Evolutionary conservation across 2,797 vertebrate genomes (phyloP).

Genomic region (Phrynocephalus guinanensis): DNA sequence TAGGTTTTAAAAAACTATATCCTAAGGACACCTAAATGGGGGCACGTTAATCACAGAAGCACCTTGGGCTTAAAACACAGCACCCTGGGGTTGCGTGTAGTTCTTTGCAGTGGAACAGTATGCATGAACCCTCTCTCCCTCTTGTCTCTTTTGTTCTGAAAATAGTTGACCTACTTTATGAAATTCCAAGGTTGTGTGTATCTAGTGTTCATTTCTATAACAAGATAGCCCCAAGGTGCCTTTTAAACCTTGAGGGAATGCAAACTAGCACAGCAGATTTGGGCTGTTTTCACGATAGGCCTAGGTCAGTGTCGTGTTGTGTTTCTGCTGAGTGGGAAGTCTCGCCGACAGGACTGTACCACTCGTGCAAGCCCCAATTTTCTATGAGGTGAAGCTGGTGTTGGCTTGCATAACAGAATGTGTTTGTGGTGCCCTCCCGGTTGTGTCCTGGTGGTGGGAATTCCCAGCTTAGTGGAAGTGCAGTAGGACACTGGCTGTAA

Average conservation of each 20-base stretch:
- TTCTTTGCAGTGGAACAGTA: neutral
- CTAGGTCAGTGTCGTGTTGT: neutral
- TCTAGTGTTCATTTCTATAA: slow-evolving; percentile 53
- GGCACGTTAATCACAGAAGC: too few relatives aligned
- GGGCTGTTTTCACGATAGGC: slow-evolving; percentile 35
- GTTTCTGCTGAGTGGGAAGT: too few relatives aligned
- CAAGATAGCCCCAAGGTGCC: slow-evolving; percentile 37
- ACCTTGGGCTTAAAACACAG: neutral
- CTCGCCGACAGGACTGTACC: too few relatives aligned
- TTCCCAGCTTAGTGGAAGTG: too few relatives aligned
- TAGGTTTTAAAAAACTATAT: neutral
- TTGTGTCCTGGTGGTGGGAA: too few relatives aligned
- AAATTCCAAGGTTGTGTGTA: slow-evolving; percentile 40
- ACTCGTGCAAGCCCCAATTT: too few relatives aligned
- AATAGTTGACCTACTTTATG: slow-evolving; percentile 38
- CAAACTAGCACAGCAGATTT: slow-evolving; percentile 57
- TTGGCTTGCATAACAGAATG: too few relatives aligned
- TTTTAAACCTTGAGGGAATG: slow-evolving; percentile 37
- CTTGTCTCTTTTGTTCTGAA: neutral
- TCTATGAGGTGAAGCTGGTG: too few relatives aligned
- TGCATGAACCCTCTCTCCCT: neutral
- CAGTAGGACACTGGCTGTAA: neutral
- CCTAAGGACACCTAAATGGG: neutral
- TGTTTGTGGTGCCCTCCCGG: too few relatives aligned
- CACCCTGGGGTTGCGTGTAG: neutral